Evolutionary conservation across 2,797 vertebrate species (phyloP), one percentile per base, ranked within the genome.

Genomic region (Sebastes diploproa): DNA sequence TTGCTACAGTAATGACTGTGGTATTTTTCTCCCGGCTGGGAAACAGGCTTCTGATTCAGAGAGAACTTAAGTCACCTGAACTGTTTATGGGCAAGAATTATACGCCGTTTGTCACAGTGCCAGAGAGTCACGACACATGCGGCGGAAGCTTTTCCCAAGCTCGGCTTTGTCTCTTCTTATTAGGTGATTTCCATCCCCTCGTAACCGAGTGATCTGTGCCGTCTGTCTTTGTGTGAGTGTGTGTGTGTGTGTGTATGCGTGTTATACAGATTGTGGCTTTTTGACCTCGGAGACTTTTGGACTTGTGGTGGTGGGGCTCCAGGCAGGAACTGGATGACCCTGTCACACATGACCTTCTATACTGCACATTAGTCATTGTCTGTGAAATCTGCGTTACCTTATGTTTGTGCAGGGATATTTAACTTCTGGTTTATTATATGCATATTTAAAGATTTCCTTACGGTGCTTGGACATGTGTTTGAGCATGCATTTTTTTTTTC

Each of bases 81-180:
- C 36, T 75, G 75, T 87, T 75, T 75, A 69, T 59, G 36, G 55
- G 50, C 8, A 56, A 56, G 67, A 56, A 83, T 87, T 73, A 46
- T 20, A 29, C 1, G 0, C 3, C 22, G 65, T 75, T 75, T 75
- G 71, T 83, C 72, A 66, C 64, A n/a, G 83, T 83, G 66, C 42
- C 62, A 54, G 76, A 75, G 34, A 74, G 36, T 82, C 83, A 54
- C 7, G 9, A 62, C 86, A 83, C 83, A 85, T 4, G 71, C 12
- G 22, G 22, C 60, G 6, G 61, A 78, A 81, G 75, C 71, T 86
- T 80, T 76, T 72, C 68, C 69, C 80, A 80, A 85, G 78, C 80
- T 2, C 22, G 59, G 83, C 88, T 94, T 91, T 92, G 91, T 92
- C 92, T 36, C 74, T 56, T 92, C 89, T 79, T 84, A 90, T 93